phyloP scores from a whole-genome alignment of 2,888 invertebrate genomes.

The Elegia similella region DNA sequence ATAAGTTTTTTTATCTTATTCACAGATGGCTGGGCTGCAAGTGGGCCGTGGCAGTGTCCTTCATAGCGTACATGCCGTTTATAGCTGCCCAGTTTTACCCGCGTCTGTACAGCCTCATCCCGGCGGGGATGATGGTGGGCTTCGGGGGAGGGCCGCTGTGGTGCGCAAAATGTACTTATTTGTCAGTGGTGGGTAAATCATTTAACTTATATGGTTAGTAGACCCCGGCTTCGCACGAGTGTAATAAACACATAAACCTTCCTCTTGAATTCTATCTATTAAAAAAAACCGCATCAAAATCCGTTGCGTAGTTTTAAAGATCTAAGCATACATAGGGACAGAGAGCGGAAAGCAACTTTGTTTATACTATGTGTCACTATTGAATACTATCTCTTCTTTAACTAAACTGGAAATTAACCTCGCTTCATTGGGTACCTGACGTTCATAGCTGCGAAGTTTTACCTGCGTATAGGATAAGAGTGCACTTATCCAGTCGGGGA shows the following conservation, averaged over 20 bases:
- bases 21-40: constrained; percentile 93
- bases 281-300: too few relatives aligned
- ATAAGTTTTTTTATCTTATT: neutral
- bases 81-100: constrained; percentile 95
- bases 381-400: too few relatives aligned
- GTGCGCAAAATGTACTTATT: constrained; percentile 97
- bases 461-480: constrained; percentile 90
- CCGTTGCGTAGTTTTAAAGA: too few relatives aligned
- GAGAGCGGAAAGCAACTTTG: too few relatives aligned
- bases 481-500: constrained; percentile 88
- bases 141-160: constrained; percentile 96
- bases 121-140: constrained; percentile 91
- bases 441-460: constrained; percentile 95
- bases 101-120: constrained; percentile 90
- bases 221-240: too few relatives aligned
- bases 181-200: constrained; percentile 86
- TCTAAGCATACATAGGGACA: too few relatives aligned
- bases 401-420: too few relatives aligned
- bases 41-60: constrained; percentile 92
- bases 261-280: too few relatives aligned
- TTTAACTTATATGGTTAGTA: too few relatives aligned
- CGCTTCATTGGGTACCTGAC: constrained; percentile 94
- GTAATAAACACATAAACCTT: too few relatives aligned
- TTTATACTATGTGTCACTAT: too few relatives aligned
- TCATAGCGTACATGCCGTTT: constrained; percentile 95